Conservation (phyloP, 2,797 vertebrate genomes). For the Todus mexicanus region DNA sequence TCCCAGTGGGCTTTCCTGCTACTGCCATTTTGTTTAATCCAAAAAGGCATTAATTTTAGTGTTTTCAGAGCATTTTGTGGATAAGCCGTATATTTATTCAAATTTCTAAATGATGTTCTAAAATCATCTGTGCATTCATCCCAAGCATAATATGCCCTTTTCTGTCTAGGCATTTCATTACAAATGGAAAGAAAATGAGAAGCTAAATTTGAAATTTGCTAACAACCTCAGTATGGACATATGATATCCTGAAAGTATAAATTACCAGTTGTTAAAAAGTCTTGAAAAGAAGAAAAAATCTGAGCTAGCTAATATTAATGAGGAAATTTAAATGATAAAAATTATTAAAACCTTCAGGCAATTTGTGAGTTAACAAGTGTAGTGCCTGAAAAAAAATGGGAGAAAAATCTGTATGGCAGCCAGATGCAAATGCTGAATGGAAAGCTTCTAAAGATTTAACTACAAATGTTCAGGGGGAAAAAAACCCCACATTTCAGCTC, state of each 20-base stretch:
- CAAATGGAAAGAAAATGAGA: neutral
- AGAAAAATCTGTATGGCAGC: neutral
- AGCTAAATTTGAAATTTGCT: neutral
- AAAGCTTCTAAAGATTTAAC: neutral
- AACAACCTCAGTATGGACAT: neutral
- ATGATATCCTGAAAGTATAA: neutral
- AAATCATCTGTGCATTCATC: neutral
- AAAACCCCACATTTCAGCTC: neutral
- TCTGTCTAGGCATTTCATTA: neutral
- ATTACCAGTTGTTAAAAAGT: neutral
- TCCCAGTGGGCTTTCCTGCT: neutral
- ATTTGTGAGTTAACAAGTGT: neutral
- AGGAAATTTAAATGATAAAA: neutral
- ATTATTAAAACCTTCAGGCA: neutral
- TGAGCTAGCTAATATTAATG: neutral
- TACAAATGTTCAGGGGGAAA: neutral
- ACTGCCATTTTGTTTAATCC: neutral
- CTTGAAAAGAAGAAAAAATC: neutral
- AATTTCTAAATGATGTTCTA: conserved; percentile 4
- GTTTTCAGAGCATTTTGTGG: neutral
- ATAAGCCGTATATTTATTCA: neutral
- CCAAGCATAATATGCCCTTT: neutral
- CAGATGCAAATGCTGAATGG: neutral
- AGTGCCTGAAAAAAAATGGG: neutral
- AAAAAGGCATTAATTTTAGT: neutral